A percentile compares a stretch with the other conserved stretches of the same genome.
phyloP scores from a whole-genome alignment of 2,888 invertebrate species.

The Tuta absoluta region DNA sequence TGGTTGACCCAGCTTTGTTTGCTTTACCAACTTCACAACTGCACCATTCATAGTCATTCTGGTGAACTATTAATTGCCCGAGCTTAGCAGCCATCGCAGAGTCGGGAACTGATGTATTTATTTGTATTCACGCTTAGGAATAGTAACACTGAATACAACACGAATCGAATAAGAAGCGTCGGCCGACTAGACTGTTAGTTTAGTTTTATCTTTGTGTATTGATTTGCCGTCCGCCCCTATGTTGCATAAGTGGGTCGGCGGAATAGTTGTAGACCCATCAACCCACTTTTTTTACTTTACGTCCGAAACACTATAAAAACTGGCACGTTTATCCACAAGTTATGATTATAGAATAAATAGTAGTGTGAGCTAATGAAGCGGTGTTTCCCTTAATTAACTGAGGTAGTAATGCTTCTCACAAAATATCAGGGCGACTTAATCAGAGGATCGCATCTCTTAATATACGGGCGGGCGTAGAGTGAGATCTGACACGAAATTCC shows the following conservation, averaged over 20 bases:
- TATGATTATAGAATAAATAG: conserved; percentile 23
- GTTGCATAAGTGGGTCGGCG: conserved; percentile 13
- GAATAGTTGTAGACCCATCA: conserved; percentile 24
- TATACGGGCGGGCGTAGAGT: conserved; percentile 76
- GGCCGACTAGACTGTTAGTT: background rate
- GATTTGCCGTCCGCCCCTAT: conserved; percentile 23
- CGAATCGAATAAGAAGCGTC: conserved; percentile 5
- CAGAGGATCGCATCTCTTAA: conserved; percentile 79
- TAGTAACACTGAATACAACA: background rate
- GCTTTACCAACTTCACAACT: conserved; percentile 70
- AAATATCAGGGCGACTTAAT: conserved; percentile 73
- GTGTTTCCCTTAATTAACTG: conserved; percentile 71
- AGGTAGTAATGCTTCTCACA: conserved; percentile 63
- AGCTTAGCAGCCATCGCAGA: conserved; percentile 28
- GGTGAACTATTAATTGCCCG: conserved; percentile 69
- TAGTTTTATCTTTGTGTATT: conserved; percentile 12
- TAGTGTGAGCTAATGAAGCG: conserved; percentile 42
- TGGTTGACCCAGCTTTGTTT: conserved; percentile 80
- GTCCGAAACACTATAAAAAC: conserved; percentile 23
- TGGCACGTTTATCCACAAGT: conserved; percentile 19
- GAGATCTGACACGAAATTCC: conserved; percentile 82
- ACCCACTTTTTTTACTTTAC: conserved; percentile 17
- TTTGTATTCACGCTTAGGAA: conserved; percentile 19
- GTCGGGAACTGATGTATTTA: conserved; percentile 4
- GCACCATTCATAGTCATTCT: conserved; percentile 66